Percentiles rank a stretch among this genome's conserved stretches.
Evolutionary conservation across 2,888 invertebrate genomes (phyloP).

Genomic region (Rugalucina vietnamica): DNA sequence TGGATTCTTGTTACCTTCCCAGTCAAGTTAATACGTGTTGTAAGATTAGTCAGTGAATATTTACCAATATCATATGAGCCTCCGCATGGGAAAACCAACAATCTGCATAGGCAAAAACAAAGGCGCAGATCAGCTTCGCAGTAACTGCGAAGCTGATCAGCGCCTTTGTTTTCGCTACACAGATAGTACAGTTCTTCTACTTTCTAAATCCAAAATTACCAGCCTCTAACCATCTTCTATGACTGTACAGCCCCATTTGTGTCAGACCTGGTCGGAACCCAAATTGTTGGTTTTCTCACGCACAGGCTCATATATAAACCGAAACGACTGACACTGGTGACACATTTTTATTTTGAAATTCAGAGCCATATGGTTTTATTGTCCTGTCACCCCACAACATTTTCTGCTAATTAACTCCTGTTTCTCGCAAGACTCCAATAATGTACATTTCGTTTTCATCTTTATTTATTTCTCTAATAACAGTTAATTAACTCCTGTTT

Average conservation of each 20-base stretch:
- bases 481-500: background rate
- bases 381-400: background rate
- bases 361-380: background rate
- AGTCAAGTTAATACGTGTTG: background rate
- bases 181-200: too few species aligned
- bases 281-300: too few species aligned
- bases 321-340: background rate
- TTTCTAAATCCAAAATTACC: too few species aligned
- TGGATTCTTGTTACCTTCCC: background rate
- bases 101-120: too few species aligned
- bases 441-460: background rate
- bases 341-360: background rate
- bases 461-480: background rate
- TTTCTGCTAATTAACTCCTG: background rate
- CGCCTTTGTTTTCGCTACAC: too few species aligned
- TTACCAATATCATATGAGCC: background rate
- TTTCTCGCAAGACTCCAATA: background rate
- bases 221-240: too few species aligned
- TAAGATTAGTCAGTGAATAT: background rate
- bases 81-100: too few species aligned
- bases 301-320: too few species aligned
- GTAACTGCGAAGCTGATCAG: too few species aligned
- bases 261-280: too few species aligned
- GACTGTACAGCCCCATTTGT: too few species aligned
- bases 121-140: too few species aligned